Evolutionary conservation across 2,113 vertebrate species (phyloP).

Genomic region (Nesogale talazaci): DNA sequence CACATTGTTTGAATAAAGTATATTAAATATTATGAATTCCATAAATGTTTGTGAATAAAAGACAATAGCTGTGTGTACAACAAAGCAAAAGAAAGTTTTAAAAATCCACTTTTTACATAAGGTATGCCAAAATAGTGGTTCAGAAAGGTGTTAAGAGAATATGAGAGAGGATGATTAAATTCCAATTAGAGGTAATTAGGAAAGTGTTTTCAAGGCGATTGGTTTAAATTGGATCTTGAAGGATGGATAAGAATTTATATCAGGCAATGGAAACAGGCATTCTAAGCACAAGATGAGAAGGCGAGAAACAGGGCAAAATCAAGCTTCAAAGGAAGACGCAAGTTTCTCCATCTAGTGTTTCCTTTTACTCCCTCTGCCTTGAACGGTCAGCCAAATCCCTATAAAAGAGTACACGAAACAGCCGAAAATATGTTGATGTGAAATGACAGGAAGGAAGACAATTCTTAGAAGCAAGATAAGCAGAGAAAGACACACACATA

Average conservation of each 20-base stretch:
- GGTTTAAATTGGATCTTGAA: constrained; percentile 47
- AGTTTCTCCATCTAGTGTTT: background rate
- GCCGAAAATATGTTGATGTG: background rate
- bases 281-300: background rate
- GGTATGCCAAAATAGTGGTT: background rate
- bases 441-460: background rate
- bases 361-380: background rate
- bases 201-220: constrained; percentile 43
- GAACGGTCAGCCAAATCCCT: background rate
- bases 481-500: background rate
- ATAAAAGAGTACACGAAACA: background rate
- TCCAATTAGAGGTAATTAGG: constrained; percentile 32
- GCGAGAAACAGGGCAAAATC: background rate
- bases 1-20: no score
- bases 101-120: background rate
- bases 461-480: background rate
- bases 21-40: no score
- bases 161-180: constrained; percentile 46
- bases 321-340: background rate
- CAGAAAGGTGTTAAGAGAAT: background rate
- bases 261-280: background rate
- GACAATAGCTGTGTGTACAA: no score
- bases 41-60: no score
- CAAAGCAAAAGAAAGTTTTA: no score
- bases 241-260: constrained; percentile 34